These are phyloP conservation scores for Meloidogyne floridensis DNA, from an alignment of 1,140 invertebrate species.

Conservation along the genomic window DNA sequence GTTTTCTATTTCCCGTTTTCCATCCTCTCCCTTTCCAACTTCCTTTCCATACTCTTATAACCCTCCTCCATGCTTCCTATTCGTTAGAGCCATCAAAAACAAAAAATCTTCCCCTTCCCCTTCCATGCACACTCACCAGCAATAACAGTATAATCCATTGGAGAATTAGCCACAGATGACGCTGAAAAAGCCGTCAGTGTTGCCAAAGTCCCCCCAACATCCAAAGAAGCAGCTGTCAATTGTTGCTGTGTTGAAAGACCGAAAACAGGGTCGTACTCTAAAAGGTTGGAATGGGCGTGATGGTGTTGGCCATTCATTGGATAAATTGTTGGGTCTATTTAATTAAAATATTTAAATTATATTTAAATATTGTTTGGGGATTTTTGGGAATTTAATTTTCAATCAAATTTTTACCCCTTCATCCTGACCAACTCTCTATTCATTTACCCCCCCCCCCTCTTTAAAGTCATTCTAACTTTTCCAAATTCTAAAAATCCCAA, in stretches of 20 bases:
- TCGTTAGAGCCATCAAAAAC: neutral
- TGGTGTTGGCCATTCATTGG: neutral
- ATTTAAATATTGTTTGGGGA: too few relatives aligned
- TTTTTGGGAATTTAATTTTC: too few relatives aligned
- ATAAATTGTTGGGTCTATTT: too few relatives aligned
- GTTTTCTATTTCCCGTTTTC: too few relatives aligned
- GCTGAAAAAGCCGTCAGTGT: slow-evolving; percentile 25
- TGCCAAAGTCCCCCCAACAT: neutral
- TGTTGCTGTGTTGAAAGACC: slow-evolving; percentile 5
- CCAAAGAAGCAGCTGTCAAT: slow-evolving; percentile 6
- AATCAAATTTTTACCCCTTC: too few relatives aligned
- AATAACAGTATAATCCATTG: slow-evolving; percentile 27
- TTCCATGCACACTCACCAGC: neutral
- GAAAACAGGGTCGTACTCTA: neutral
- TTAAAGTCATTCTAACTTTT: too few relatives aligned
- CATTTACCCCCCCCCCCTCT: too few relatives aligned
- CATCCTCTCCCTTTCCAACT: too few relatives aligned
- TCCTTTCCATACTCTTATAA: neutral
- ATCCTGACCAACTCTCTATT: too few relatives aligned
- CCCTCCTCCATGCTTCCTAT: neutral
- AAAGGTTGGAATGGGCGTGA: neutral
- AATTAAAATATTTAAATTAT: too few relatives aligned
- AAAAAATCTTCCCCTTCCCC: too few relatives aligned
- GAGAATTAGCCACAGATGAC: slow-evolving; percentile 21
- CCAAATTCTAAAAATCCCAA: too few relatives aligned